Evolutionary conservation across 2,113 vertebrate genomes (phyloP), one percentile per base, ranked within the genome.

Genomic region (Macrotus californicus): DNA sequence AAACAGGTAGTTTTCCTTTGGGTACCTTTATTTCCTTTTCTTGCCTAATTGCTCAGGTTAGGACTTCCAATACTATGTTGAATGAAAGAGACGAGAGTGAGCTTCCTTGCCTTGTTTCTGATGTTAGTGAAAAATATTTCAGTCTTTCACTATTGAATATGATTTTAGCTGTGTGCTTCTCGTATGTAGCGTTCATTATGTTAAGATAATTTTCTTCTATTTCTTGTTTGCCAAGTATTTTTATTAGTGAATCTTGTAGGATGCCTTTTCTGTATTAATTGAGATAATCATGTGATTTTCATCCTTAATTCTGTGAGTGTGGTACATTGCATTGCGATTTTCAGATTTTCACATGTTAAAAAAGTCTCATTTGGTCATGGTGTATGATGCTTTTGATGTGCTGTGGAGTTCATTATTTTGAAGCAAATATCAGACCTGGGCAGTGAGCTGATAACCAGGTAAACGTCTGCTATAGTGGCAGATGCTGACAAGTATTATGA

Each of bases 351-450:
- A 6, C 48, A 21, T 48, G 43, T 82, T 41, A 41, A 70, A 54
- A 70, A 54, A 54, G 41, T 61, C 16, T 19, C 16, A 39, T n/a
- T 81, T 81, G 13, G 22, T 66, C n/a, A 9, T 85, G 21, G 36
- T 67, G 16, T 91, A 19, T 83, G 48, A 86, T 92, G 48, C 43
- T 54, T 91, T 70, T 84, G 54, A 84, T 26, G 14, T 76, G 70
- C 15, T 64, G 1, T 88, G 64, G 59, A 85, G 89, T 92, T 81
- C 75, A 39, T 89, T 89, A 48, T 77, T 86, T 95, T 92, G 36
- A 94, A 84, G 89, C 56, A 76, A 72, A 80, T 76, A 69, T 52
- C 66, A 91, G 54, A 50, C 15, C 48, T n/a, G 80, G 34, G n/a
- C 52, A 86, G 59, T 76, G 66, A 56, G 16, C 67, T 41, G 56